Percentiles rank a stretch among this genome's conserved stretches.
Conservation (phyloP, 2,888 invertebrate species). For the Digitonthophagus gazella region DNA sequence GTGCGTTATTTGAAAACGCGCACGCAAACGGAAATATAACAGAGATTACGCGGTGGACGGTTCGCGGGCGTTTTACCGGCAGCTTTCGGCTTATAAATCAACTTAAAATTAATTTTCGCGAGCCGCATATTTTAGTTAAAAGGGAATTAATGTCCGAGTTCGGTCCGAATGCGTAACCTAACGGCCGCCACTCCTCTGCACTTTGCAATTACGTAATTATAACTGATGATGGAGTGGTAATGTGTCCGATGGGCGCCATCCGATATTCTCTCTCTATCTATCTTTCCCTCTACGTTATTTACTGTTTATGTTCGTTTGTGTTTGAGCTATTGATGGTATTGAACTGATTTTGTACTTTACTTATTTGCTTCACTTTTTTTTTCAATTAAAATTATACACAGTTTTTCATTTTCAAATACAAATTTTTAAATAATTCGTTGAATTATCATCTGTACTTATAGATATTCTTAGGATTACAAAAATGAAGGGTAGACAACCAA, state of each 20-base stretch:
- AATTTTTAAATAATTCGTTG: background rate
- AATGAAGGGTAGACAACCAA: no score
- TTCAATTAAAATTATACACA: no score
- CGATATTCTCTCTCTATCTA: no score
- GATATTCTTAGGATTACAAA: no score
- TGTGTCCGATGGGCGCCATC: background rate
- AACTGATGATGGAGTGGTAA: background rate
- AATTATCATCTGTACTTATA: constrained; percentile 1
- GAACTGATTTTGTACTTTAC: background rate
- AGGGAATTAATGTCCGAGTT: background rate
- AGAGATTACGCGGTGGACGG: background rate
- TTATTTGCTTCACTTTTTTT: no score
- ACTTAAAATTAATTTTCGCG: background rate
- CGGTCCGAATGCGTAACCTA: background rate
- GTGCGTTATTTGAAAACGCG: no score
- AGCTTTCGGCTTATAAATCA: background rate
- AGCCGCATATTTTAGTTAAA: background rate
- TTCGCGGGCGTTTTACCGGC: background rate
- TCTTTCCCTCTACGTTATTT: no score
- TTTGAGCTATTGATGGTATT: background rate
- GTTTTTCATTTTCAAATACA: no score
- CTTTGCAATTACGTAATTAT: background rate
- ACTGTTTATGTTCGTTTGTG: background rate
- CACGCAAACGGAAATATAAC: no score
- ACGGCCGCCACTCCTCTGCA: background rate